Conservation (phyloP, 1,140 invertebrate genomes). For the Batillaria attramentaria region DNA sequence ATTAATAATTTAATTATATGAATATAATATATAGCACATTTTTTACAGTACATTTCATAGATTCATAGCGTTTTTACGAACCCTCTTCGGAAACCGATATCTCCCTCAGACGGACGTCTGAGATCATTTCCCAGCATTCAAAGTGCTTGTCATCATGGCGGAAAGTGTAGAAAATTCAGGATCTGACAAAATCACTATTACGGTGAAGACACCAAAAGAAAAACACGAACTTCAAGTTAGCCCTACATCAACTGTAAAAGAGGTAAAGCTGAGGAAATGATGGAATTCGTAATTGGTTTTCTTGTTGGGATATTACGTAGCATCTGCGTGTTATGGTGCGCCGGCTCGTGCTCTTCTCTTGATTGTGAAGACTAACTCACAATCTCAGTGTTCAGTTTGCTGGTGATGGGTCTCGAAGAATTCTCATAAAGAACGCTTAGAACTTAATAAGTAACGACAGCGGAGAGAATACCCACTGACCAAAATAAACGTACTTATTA, state of each 20-base stretch:
- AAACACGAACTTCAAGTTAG: constrained; percentile 90
- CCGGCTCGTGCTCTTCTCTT: no score
- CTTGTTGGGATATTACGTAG: no score
- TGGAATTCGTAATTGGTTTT: no score
- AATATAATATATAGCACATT: background rate
- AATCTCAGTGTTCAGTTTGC: no score
- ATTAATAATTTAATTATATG: background rate
- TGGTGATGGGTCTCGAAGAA: no score
- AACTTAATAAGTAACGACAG: no score
- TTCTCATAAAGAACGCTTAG: no score
- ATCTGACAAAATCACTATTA: constrained; percentile 82
- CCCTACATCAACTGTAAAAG: constrained; percentile 89
- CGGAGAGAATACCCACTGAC: no score
- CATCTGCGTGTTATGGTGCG: no score
- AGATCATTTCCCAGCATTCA: constrained; percentile 15
- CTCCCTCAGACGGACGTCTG: constrained; percentile 19
- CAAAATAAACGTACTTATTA: no score
- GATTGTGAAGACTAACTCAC: no score
- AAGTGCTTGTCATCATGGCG: constrained; percentile 57
- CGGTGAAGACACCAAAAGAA: constrained; percentile 96
- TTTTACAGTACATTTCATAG: background rate
- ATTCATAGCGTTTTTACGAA: background rate
- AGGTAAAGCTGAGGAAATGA: no score
- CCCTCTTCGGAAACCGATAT: background rate
- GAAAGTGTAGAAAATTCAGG: constrained; percentile 60